These are phyloP conservation scores for Perca flavescens DNA, from an alignment of 2,113 vertebrate genomes.

Conservation along the genomic window DNA sequence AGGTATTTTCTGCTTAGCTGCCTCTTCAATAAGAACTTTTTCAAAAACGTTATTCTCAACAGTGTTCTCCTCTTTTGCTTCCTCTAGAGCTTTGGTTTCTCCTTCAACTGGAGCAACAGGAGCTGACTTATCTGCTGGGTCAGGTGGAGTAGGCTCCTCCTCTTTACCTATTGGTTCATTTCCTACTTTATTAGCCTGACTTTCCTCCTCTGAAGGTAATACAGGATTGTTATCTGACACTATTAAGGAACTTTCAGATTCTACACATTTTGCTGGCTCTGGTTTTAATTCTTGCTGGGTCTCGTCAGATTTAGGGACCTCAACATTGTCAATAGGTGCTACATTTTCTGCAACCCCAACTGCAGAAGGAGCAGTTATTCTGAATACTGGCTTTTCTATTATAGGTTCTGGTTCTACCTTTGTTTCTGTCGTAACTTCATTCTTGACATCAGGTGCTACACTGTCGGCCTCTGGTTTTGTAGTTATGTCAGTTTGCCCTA, in stretches of 20 bases:
- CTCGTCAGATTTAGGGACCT: constrained; percentile 17
- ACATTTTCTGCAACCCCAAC: constrained; percentile 18
- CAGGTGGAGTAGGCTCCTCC: background rate
- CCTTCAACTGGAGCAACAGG: constrained; percentile 5
- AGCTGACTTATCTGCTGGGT: background rate
- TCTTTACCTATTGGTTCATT: constrained; percentile 28
- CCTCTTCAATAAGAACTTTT: background rate
- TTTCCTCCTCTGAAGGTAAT: constrained; percentile 10
- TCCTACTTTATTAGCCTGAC: constrained; percentile 29
- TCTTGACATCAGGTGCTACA: background rate
- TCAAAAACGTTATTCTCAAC: constrained; percentile 25
- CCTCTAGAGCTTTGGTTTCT: constrained; percentile 15
- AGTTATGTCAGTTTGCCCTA: constrained; percentile 1
- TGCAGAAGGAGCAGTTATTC: background rate
- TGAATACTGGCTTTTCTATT: background rate
- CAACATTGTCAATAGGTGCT: constrained; percentile 10
- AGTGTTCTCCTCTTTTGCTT: background rate
- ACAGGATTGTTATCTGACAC: constrained; percentile 17
- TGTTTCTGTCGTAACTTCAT: constrained; percentile 17
- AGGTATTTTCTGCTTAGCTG: constrained; percentile 4
- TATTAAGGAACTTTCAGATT: constrained; percentile 5
- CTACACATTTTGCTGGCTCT: constrained; percentile 7
- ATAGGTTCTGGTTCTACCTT: constrained; percentile 33
- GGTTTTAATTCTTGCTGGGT: constrained; percentile 13
- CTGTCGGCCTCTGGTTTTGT: constrained; percentile 11